Base-by-base conservation (phyloP, 1,140 invertebrate genomes). In the Rhopalosiphum maidis region DNA sequence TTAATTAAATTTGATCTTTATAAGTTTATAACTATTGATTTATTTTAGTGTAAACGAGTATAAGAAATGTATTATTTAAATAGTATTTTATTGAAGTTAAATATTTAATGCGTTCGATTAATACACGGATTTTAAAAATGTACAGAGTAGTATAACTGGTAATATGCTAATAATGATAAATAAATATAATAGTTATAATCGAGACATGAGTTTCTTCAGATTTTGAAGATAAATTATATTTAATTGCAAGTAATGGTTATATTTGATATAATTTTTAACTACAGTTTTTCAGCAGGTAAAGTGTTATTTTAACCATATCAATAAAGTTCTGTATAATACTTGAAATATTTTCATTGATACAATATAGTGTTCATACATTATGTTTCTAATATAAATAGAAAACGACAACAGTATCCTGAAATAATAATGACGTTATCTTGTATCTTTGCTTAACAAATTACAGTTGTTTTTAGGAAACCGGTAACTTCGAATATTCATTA, bases 361-460 rank as follows among this genome's bases (percentile, higher is more conserved):
- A 43, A 41, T 41, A 41, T 5, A 77, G 83, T 18, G 83, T 41
- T 85, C 22, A 85, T 85, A 48, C 35, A 8, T 51, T 48, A 48
- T 87, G 15, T 21, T 87, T 87, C 21, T 30, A n/a, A 51, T 87
- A 87, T 7, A 48, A 11, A 87, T n/a, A 35, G 30, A 35, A 88
- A 51, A 88, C 87, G 87, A 88, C 46, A 9, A 11, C n/a, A 48
- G 15, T 88, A 88, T 88, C 46, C 30, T 48, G 21, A 88, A 88
- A 51, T 88, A 88, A 51, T 88, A 48, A 88, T 54, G 48, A 37
- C 18, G 7, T 88, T 35, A 54, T 88, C 21, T 88, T 21, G 25
- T 37, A 54, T 89, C 35, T 23, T 54, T 89, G 51, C 48, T n/a
- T n/a, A 68, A 90, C 55, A 68, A 90, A 90, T 90, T 90, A 90